Percentiles rank a stretch among this genome's conserved stretches.
Conservation (phyloP, 2,797 vertebrate species). For the Tapera naevia region DNA sequence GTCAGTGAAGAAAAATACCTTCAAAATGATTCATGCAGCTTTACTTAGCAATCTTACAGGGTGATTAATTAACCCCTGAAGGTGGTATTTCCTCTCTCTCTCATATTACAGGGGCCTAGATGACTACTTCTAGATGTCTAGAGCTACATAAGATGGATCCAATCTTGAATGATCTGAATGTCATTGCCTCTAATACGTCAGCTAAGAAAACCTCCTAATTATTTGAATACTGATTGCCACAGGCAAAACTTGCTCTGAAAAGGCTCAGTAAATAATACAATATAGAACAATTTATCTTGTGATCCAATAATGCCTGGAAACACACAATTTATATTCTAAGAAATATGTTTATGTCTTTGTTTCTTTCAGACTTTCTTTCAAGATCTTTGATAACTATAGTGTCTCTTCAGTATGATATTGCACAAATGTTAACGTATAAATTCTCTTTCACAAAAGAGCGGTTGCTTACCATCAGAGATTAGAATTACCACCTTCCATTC, state of each 20-base stretch:
- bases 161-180: neutral
- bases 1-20: neutral
- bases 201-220: neutral
- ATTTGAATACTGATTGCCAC: neutral
- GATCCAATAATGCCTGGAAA: neutral
- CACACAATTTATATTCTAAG: neutral
- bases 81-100: neutral
- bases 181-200: neutral
- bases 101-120: neutral
- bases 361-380: neutral
- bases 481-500: neutral
- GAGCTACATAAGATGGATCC: neutral
- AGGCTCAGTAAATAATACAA: neutral
- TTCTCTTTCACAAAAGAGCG: neutral
- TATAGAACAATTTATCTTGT: neutral
- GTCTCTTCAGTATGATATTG: neutral
- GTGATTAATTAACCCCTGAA: neutral
- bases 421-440: neutral
- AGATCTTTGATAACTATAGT: neutral
- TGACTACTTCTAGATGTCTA: neutral
- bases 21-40: neutral
- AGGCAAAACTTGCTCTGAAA: neutral
- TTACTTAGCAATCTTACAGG: neutral
- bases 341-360: neutral
- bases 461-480: neutral